Base-by-base conservation (phyloP, 2,113 vertebrate species). In the Eurypyga helias region DNA sequence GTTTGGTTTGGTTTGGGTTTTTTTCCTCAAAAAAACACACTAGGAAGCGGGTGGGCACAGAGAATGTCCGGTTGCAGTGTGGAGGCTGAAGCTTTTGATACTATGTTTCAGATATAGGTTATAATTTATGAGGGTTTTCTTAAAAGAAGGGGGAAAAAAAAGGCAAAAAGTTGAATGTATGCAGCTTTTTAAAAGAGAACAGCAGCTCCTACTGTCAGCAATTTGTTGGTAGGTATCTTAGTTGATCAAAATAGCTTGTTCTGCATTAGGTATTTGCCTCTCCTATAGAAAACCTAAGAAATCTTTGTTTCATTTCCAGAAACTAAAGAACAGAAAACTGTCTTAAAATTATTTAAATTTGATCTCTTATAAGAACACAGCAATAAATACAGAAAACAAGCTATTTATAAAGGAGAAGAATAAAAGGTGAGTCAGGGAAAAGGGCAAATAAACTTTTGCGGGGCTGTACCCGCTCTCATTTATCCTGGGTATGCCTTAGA, bases 261-360 rank as follows among this genome's bases (percentile, higher is more conserved):
- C 43, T 93, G 49, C 29, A 34, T 69, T 77, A 41, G 17, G 19
- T 41, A 7, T 78, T 75, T 91, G 43, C 19, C 7, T 55, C 57
- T 90, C 31, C 19, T 36, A 2, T 23, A 76, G 45, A 69, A 65
- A 73, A 75, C 36, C 51, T 52, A 77, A 86, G 18, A 72, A 67
- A 49, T 52, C 48, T 87, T 81, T 80, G 26, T 90, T 93, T 93
- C 12, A 24, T 90, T 90, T 95, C 34, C 55, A 90, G 93, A 86
- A 92, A 49, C 5, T 31, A 41, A 88, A 70, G 58, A 80, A 62
- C 62, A 73, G 52, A 83, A 83, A 86, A 43, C 16, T 3, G 2
- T 58, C 58, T 60, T 86, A 46, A 82, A 76, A 31, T 64, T 43
- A 0, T 52, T 90, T 70, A 36, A 13, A 45, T 49, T 77, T 70